Base-by-base conservation (phyloP, 2,113 vertebrate genomes). In the Ranitomeya imitator region DNA sequence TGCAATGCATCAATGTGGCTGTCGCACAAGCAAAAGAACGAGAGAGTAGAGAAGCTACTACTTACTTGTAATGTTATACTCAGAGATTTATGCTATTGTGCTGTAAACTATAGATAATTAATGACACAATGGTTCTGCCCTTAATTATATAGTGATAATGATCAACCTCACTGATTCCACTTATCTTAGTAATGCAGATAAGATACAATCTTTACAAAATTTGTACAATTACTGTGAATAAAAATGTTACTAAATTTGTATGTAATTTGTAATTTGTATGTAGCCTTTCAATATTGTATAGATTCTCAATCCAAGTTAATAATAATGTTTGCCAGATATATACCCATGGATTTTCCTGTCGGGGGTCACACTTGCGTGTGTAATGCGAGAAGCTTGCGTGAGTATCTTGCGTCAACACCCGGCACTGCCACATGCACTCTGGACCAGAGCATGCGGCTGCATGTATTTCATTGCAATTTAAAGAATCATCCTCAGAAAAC, bases 1-100 rank as follows among this genome's bases (percentile, higher is more conserved):
- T 99, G 71, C 97, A 98, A 93, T 99, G 97, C 93, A 95, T 99
- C 93, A 97, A 93, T 2, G 96, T 99, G n/a, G 98, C 98, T 0
- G 94, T 99, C 2, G 98, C 97, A 0, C 97, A 97, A 92, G 98
- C 97, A 3, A 96, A 93, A 21, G 96, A 99, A 91, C 93, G 95
- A 16, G 96, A 98, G 90, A 97, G 95, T 90, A 91, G 91, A 60
- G 97, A 99, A 91, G 96, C 97, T 9, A 99, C 97, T 90, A 99
- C 98, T 0, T 97, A 97, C 93, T 95, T 99, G 89, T 98, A 95
- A 90, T 71, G 71, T 51, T 23, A 13, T 54, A 18, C 57, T 15
- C 13, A 79, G n/a, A 79, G 54, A 79, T 67, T 51, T n/a, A 67
- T 65, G 61, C 3, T 37, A 0, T 67, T 65, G 14, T 67, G 63